phyloP scores from a whole-genome alignment of 2,888 invertebrate species.

The Tipula unca region DNA sequence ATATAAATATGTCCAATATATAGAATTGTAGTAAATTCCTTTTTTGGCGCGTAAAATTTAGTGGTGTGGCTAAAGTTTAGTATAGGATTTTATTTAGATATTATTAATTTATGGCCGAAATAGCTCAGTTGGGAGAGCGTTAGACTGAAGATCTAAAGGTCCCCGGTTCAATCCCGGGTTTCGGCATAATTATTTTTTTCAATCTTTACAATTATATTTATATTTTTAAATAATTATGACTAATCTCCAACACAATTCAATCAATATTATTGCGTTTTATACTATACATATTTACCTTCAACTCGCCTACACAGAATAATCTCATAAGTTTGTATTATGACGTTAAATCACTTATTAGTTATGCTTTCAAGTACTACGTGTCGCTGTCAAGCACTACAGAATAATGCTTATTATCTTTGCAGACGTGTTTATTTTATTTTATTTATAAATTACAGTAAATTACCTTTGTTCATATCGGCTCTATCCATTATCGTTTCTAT shows the following conservation, averaged over 20 bases:
- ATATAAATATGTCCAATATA: too few relatives aligned
- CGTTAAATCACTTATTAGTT: neutral
- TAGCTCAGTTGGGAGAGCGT: constrained; percentile 76
- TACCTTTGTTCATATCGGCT: too few relatives aligned
- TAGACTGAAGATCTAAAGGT: constrained; percentile 70
- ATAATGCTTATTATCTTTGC: too few relatives aligned
- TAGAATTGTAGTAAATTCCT: too few relatives aligned
- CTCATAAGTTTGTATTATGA: neutral
- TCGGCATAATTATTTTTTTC: constrained; percentile 44
- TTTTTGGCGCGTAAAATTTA: too few relatives aligned
- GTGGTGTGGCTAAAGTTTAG: too few relatives aligned
- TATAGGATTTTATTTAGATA: too few relatives aligned
- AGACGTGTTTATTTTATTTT: too few relatives aligned
- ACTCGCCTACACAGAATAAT: neutral
- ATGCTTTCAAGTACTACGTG: too few relatives aligned
- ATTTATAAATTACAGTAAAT: too few relatives aligned
- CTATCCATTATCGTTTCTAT: too few relatives aligned
- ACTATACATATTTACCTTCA: neutral
- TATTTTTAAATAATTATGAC: neutral
- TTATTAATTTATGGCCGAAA: constrained; percentile 48
- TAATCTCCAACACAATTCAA: neutral
- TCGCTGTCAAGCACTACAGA: too few relatives aligned
- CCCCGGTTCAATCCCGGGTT: constrained; percentile 67
- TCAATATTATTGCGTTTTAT: neutral
- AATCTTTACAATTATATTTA: neutral